Conservation (phyloP, 1,140 invertebrate species). For the Rhopalosiphum maidis region DNA sequence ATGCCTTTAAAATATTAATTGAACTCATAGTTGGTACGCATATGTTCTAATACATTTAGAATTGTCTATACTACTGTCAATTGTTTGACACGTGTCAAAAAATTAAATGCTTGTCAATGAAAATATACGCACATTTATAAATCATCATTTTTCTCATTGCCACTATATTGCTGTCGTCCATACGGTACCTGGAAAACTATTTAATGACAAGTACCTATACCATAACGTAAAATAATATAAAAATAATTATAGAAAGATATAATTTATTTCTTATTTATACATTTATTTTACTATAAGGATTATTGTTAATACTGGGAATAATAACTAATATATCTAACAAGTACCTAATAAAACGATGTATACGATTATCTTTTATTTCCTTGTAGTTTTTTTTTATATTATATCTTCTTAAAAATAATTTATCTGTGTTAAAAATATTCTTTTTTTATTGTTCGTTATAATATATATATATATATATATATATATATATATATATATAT, state of each 20-base stretch:
- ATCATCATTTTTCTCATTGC: slow-evolving; percentile 16
- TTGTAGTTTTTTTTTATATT: neutral
- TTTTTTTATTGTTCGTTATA: neutral
- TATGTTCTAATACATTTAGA: slow-evolving; percentile 21
- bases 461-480: neutral
- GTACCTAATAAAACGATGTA: slow-evolving; percentile 8
- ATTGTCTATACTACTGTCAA: neutral
- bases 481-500: neutral
- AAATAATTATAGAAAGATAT: neutral
- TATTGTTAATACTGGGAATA: slow-evolving; percentile 38
- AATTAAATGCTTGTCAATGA: slow-evolving; percentile 36
- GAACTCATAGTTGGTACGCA: neutral
- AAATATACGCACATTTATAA: slow-evolving; percentile 38
- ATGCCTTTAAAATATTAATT: slow-evolving; percentile 5
- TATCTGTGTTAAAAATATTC: neutral
- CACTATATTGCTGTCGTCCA: neutral
- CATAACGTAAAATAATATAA: neutral
- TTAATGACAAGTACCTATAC: neutral
- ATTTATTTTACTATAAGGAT: slow-evolving; percentile 7
- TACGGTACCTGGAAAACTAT: slow-evolving; percentile 31
- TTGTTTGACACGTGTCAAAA: neutral
- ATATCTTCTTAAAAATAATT: neutral
- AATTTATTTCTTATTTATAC: slow-evolving; percentile 1
- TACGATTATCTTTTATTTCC: slow-evolving; percentile 9
- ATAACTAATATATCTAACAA: slow-evolving; percentile 12